Conservation (phyloP, 2,113 vertebrate species). For the Psammodynastes pulverulentus region DNA sequence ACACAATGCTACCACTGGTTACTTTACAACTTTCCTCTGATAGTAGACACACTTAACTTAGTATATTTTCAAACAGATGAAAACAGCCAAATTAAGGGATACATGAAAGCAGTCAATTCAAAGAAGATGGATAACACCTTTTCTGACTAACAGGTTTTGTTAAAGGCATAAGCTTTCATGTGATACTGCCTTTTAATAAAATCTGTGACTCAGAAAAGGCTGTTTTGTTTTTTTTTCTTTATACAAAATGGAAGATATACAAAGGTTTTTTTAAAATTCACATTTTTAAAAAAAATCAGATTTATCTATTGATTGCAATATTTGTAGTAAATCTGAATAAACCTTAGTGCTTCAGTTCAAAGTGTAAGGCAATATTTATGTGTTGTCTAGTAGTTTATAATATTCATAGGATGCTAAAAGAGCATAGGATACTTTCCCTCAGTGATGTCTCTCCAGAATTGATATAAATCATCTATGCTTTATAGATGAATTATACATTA, state of each 20-base stretch:
- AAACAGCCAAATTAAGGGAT: not conserved
- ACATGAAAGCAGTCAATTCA: not conserved
- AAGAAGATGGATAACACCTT: not conserved
- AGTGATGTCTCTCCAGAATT: not conserved
- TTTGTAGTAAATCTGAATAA: not conserved
- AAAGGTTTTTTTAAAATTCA: not conserved
- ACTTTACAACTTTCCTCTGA: not conserved
- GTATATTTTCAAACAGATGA: not conserved
- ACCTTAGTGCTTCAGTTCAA: not conserved
- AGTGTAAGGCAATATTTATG: not conserved
- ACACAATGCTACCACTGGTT: not conserved
- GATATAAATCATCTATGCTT: not conserved
- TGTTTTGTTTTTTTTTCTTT: too few species aligned
- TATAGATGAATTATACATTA: not conserved
- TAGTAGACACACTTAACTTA: not conserved
- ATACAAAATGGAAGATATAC: too few species aligned
- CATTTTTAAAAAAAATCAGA: not conserved
- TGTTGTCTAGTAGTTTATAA: not conserved
- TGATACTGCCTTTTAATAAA: not conserved
- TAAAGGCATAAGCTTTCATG: not conserved
- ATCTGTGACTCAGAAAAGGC: not conserved
- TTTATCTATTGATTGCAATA: not conserved
- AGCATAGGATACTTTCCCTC: not conserved
- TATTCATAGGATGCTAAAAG: not conserved
- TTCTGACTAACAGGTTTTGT: not conserved